A percentile compares a stretch with the other conserved stretches of the same genome.
Conservation (phyloP, 2,113 vertebrate species). For the Heptranchias perlo region DNA sequence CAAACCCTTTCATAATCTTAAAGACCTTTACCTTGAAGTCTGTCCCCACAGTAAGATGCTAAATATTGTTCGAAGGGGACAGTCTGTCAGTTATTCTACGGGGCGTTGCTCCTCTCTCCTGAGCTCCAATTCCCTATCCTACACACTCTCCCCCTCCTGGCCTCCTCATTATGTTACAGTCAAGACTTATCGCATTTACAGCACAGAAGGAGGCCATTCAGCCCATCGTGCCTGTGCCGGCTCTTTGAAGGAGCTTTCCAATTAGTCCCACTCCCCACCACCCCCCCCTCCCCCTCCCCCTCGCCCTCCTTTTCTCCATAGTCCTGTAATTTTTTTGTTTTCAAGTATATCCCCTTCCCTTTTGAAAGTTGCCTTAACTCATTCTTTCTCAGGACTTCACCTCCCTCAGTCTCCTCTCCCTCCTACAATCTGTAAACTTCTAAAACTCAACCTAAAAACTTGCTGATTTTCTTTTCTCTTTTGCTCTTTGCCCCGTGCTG, state of each 20-base stretch:
- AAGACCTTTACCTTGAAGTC: not conserved
- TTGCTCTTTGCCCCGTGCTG: too few relatives aligned
- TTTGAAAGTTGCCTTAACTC: not conserved
- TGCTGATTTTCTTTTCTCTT: not conserved
- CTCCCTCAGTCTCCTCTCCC: not conserved
- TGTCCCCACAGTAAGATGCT: not conserved
- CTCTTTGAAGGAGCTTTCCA: not conserved
- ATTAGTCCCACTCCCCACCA: not conserved
- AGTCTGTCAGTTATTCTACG: not conserved
- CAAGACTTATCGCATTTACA: not conserved
- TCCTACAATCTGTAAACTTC: not conserved
- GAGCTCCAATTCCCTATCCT: not conserved
- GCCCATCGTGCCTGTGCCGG: not conserved
- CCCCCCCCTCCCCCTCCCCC: too few relatives aligned
- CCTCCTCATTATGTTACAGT: not conserved
- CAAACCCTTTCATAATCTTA: not conserved
- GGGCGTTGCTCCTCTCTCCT: not conserved
- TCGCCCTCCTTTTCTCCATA: too few relatives aligned
- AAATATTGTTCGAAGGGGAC: not conserved
- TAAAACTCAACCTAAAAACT: not conserved
- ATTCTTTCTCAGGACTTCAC: not conserved
- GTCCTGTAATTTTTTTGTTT: not conserved
- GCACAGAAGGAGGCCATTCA: not conserved
- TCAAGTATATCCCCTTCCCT: not conserved
- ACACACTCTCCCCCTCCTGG: not conserved